Evolutionary conservation across 2,113 vertebrate species (phyloP).

Genomic region (Mastomys coucha): DNA sequence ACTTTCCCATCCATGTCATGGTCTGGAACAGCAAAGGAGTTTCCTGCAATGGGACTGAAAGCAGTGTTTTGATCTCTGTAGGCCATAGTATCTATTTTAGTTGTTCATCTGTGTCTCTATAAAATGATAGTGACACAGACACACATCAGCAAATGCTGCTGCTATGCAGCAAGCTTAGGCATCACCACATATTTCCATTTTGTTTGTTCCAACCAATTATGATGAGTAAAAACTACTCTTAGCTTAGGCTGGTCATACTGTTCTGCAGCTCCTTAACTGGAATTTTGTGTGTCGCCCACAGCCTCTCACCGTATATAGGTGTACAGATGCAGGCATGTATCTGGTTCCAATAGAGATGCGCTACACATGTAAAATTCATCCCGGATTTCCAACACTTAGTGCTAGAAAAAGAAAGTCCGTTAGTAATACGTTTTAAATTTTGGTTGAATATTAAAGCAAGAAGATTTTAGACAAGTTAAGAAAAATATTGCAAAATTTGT

Average conservation of each 20-base stretch:
- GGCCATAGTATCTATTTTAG: not conserved
- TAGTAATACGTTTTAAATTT: conserved; percentile 17
- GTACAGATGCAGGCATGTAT: not conserved
- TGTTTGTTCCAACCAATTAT: not conserved
- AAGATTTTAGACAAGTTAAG: conserved; percentile 14
- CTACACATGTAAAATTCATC: not conserved
- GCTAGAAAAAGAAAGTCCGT: not conserved
- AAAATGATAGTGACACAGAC: not conserved
- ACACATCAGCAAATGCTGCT: not conserved
- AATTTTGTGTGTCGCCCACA: not conserved
- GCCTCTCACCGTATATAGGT: not conserved
- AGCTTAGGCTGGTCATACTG: not conserved
- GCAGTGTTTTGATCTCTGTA: not conserved
- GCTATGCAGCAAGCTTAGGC: not conserved
- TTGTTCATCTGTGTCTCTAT: not conserved
- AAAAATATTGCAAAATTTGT: conserved; percentile 36
- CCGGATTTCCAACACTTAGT: not conserved
- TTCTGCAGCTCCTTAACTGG: not conserved
- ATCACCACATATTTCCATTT: not conserved
- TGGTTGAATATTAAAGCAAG: not conserved
- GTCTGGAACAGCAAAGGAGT: not conserved
- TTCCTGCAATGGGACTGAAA: not conserved
- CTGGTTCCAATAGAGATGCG: not conserved
- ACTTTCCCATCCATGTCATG: not conserved
- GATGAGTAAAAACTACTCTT: not conserved